phyloP scores from a whole-genome alignment of 2,797 vertebrate species.

The Acipenser transmontanus region DNA sequence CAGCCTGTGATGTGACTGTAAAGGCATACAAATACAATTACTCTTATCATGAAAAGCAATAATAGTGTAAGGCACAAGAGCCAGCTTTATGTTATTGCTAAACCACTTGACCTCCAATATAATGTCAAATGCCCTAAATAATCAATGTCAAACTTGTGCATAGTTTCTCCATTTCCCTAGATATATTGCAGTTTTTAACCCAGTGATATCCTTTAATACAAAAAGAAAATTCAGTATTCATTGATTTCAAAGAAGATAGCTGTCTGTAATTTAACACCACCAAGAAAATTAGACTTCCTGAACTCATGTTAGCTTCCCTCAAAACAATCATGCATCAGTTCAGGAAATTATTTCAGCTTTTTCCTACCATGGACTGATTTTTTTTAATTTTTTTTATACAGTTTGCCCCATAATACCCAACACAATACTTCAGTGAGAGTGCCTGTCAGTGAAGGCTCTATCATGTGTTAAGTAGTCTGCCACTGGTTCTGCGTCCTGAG shows the following conservation, averaged over 20 bases:
- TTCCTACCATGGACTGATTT: too few relatives aligned
- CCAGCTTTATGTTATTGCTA: slow-evolving; percentile 24
- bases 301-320: too few relatives aligned
- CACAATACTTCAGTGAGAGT: too few relatives aligned
- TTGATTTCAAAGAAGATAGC: background rate
- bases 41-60: slow-evolving; percentile 11
- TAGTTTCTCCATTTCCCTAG: slow-evolving; percentile 11
- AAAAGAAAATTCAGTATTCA: background rate
- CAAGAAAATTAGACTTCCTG: too few relatives aligned
- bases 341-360: too few relatives aligned
- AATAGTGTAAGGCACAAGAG: slow-evolving; percentile 17
- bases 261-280: background rate
- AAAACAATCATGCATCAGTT: too few relatives aligned
- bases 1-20: slow-evolving; percentile 13
- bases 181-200: background rate
- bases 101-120: slow-evolving; percentile 26
- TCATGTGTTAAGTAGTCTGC: too few relatives aligned
- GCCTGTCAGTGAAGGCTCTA: too few relatives aligned
- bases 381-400: too few relatives aligned
- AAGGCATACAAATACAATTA: slow-evolving; percentile 15
- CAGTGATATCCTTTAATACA: background rate
- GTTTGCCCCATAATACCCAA: too few relatives aligned
- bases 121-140: slow-evolving; percentile 14
- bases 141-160: slow-evolving; percentile 16
- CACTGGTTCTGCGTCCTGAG: too few relatives aligned